Percentiles rank a stretch among this genome's conserved stretches.
These are phyloP conservation scores for Penaeus chinensis DNA, from an alignment of 1,140 invertebrate species.

Conservation along the genomic window DNA sequence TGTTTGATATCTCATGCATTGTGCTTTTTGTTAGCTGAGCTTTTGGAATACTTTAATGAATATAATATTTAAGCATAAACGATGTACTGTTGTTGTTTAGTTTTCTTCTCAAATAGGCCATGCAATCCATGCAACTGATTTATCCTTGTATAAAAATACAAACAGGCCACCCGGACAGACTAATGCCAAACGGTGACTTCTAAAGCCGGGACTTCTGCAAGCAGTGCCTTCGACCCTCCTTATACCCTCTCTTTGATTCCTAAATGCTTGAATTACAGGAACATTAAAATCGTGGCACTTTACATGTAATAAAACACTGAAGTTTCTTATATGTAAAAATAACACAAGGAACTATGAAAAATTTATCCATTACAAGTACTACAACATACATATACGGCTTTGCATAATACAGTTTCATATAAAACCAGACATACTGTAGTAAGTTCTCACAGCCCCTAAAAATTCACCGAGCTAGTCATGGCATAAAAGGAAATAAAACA, in stretches of 20 bases:
- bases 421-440: slow-evolving; percentile 63
- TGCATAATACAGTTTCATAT: slow-evolving; percentile 63
- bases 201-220: slow-evolving; percentile 56
- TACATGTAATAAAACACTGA: slow-evolving; percentile 62
- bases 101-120: slow-evolving; percentile 35
- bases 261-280: slow-evolving; percentile 62
- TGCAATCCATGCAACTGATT: slow-evolving; percentile 26
- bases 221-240: slow-evolving; percentile 56
- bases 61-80: slow-evolving; percentile 40
- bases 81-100: not conserved
- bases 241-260: slow-evolving; percentile 62
- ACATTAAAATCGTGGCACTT: slow-evolving; percentile 63
- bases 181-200: slow-evolving; percentile 58
- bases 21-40: slow-evolving; percentile 27
- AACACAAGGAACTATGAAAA: slow-evolving; percentile 63
- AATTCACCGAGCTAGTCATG: slow-evolving; percentile 63
- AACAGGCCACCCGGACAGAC: slow-evolving; percentile 60
- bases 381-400: slow-evolving; percentile 61
- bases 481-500: slow-evolving; percentile 61
- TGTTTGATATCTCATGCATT: slow-evolving; percentile 54
- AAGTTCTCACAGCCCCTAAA: slow-evolving; percentile 63
- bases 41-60: slow-evolving; percentile 8
- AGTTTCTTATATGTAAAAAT: slow-evolving; percentile 63
- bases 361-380: slow-evolving; percentile 59
- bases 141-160: slow-evolving; percentile 35